phyloP scores from a whole-genome alignment of 2,888 invertebrate species.

The Halocaridina rubra region DNA sequence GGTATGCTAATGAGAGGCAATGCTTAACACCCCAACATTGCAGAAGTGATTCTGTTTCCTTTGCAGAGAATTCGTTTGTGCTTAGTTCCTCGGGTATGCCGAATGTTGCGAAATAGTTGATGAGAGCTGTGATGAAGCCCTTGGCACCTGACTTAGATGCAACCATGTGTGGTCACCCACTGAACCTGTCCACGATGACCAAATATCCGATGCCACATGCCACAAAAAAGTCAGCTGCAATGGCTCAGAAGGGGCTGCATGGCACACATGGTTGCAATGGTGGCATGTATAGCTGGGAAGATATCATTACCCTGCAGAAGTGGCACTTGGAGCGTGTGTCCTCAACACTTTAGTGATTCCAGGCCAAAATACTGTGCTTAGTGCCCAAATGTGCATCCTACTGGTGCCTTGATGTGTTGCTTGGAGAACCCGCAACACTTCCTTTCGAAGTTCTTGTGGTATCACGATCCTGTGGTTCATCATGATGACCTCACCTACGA shows the following conservation, averaged over 20 bases:
- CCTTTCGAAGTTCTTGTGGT: neutral
- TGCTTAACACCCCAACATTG: no score
- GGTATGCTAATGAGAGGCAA: no score
- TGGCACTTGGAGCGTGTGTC: neutral
- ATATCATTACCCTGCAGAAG: conserved; percentile 3
- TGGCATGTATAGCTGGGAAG: conserved; percentile 31
- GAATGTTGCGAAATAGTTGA: conserved; percentile 19
- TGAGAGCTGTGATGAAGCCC: neutral
- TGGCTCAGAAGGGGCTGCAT: neutral
- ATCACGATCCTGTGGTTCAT: no score
- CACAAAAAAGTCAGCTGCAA: no score
- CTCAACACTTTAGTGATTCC: conserved; percentile 10
- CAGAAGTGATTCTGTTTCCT: conserved; percentile 2
- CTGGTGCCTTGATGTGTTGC: neutral
- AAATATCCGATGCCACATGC: no score
- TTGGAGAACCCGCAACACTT: conserved; percentile 6
- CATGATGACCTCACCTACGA: conserved; percentile 3
- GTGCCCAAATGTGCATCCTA: neutral
- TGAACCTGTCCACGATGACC: no score
- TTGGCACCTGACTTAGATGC: neutral
- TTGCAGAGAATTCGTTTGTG: conserved; percentile 11
- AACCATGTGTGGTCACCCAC: conserved; percentile 18
- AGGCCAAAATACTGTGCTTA: no score
- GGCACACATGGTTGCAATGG: neutral
- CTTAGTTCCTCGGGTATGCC: conserved; percentile 22